These are phyloP conservation scores for Solenodon paradoxus DNA, from an alignment of 2,113 vertebrate genomes.

Conservation along the genomic window DNA sequence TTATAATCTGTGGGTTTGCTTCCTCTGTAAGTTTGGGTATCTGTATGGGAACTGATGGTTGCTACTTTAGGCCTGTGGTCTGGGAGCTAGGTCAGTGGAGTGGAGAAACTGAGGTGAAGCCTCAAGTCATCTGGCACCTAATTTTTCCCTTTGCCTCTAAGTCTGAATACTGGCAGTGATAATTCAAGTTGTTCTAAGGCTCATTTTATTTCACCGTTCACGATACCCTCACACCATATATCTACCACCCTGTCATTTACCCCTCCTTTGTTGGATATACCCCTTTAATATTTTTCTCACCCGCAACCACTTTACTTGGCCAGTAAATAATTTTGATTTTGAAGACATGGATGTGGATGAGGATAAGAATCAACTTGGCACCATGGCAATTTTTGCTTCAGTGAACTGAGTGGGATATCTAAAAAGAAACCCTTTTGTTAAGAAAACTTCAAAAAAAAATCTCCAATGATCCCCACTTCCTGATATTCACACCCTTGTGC, in stretches of 20 bases:
- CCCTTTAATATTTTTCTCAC: conserved; percentile 92
- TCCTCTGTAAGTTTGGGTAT: neutral
- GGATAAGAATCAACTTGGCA: conserved; percentile 86
- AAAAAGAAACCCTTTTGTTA: conserved; percentile 73
- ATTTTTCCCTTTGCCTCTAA: conserved; percentile 69
- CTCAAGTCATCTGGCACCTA: neutral
- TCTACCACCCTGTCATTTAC: conserved; percentile 85
- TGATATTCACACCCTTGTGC: neutral
- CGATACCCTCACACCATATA: conserved; percentile 81
- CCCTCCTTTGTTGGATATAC: conserved; percentile 91
- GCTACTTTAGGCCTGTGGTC: neutral
- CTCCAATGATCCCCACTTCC: neutral
- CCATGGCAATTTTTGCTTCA: conserved; percentile 89
- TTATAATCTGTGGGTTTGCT: neutral
- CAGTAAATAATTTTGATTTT: conserved; percentile 87
- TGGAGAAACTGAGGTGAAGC: neutral
- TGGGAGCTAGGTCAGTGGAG: neutral
- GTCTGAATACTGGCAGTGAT: conserved; percentile 89
- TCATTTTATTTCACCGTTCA: conserved; percentile 93
- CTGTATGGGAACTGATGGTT: neutral
- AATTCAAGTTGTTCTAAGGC: conserved; percentile 87
- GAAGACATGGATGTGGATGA: conserved; percentile 85
- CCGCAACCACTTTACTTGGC: conserved; percentile 82
- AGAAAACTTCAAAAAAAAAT: neutral
- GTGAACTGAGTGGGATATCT: conserved; percentile 85